Evolutionary conservation across 2,113 vertebrate genomes (phyloP).

Genomic region (Ochotona curzoniae): DNA sequence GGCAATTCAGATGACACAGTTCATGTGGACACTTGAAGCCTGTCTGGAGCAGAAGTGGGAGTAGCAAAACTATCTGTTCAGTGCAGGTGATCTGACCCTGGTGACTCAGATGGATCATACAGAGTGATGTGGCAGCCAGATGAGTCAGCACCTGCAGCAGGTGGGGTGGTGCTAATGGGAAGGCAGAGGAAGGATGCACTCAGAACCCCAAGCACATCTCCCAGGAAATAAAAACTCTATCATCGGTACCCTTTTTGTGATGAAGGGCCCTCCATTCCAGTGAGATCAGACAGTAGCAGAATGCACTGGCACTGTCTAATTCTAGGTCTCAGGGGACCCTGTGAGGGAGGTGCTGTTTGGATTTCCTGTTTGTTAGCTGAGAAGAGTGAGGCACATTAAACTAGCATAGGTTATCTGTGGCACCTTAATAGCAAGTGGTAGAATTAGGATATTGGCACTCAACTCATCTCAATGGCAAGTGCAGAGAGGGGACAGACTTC

Average conservation of each 20-base stretch:
- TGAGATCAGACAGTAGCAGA: background rate
- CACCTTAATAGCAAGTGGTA: background rate
- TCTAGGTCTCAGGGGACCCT: background rate
- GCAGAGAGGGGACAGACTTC: background rate
- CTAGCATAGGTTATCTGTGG: background rate
- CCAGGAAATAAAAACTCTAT: background rate
- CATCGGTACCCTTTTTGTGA: background rate
- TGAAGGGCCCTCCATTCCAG: background rate
- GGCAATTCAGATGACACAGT: background rate
- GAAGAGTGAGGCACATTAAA: background rate
- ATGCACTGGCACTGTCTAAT: background rate
- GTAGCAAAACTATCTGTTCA: background rate
- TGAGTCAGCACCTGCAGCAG: background rate
- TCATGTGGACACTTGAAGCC: background rate
- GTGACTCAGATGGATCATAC: background rate
- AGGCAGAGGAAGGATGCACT: background rate
- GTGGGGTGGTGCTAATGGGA: background rate
- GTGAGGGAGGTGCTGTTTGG: background rate
- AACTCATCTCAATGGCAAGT: background rate
- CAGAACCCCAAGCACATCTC: background rate
- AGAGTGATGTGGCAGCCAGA: background rate
- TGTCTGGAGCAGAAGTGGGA: background rate
- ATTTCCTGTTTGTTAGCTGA: background rate
- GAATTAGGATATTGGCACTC: slow-evolving; percentile 4
- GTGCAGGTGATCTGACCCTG: background rate